Percentiles rank a stretch among this genome's conserved stretches.
phyloP scores from a whole-genome alignment of 2,888 invertebrate species.

The Drosophila mimica region DNA sequence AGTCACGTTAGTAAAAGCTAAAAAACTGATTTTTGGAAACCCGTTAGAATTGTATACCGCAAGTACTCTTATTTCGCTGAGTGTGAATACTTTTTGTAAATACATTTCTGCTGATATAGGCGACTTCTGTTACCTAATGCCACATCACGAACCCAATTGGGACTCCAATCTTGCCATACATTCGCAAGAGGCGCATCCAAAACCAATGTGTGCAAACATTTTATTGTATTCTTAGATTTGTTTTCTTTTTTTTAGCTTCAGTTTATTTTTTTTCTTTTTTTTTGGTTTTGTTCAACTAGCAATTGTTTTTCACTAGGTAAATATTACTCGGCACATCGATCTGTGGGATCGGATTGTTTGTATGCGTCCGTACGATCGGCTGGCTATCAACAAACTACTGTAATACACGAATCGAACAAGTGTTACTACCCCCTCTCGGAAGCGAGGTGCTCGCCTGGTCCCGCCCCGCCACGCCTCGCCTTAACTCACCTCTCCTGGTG shows the following conservation, averaged over 20 bases:
- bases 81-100: slow-evolving; percentile 12
- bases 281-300: not conserved
- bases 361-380: slow-evolving; percentile 66
- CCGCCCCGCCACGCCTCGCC: not conserved
- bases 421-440: slow-evolving; percentile 63
- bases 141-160: slow-evolving; percentile 34
- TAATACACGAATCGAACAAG: slow-evolving; percentile 80
- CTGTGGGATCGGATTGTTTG: slow-evolving; percentile 52
- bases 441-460: slow-evolving; percentile 30
- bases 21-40: not conserved
- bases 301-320: slow-evolving; percentile 44
- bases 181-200: slow-evolving; percentile 27
- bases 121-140: slow-evolving; percentile 67
- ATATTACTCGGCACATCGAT: slow-evolving; percentile 55
- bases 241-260: not conserved
- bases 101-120: slow-evolving; percentile 38
- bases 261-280: not conserved
- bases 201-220: slow-evolving; percentile 29
- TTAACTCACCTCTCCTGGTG: not conserved
- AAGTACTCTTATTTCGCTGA: not conserved
- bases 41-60: not conserved
- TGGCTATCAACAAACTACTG: slow-evolving; percentile 81
- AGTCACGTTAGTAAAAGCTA: not conserved
- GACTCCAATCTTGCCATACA: slow-evolving; percentile 17
- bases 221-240: slow-evolving; percentile 18